phyloP scores from a whole-genome alignment of 1,140 invertebrate genomes.

The Anastrepha obliqua region DNA sequence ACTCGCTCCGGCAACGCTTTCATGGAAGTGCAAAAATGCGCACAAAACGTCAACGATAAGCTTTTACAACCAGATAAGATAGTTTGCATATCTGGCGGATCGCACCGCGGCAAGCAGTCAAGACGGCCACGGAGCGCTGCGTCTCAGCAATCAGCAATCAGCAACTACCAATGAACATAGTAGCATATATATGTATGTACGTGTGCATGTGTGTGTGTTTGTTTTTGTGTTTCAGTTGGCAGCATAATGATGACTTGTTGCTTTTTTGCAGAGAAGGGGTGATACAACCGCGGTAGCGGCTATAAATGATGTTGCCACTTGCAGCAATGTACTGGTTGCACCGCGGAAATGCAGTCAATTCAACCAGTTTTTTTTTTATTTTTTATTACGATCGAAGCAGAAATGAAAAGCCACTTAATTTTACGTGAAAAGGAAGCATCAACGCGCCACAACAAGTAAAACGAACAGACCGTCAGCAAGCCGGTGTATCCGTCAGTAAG shows the following conservation, averaged over 20 bases:
- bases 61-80: constrained; percentile 51
- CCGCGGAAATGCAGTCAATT: constrained; percentile 45
- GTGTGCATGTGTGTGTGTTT: neutral
- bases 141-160: constrained; percentile 6
- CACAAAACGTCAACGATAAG: constrained; percentile 53
- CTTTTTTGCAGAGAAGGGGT: constrained; percentile 9
- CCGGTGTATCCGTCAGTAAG: neutral
- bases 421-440: constrained; percentile 51
- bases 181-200: neutral
- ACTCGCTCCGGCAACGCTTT: neutral
- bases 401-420: constrained; percentile 52
- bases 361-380: neutral
- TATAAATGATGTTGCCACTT: constrained; percentile 13
- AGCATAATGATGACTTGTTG: constrained; percentile 46
- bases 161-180: neutral
- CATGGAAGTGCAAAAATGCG: constrained; percentile 51
- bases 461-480: neutral
- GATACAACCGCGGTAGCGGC: neutral
- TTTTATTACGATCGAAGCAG: neutral
- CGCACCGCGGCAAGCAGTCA: neutral
- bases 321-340: constrained; percentile 2
- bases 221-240: neutral
- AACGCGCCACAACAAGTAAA: constrained; percentile 14
- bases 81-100: constrained; percentile 45
- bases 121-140: neutral